phyloP scores from a whole-genome alignment of 1,140 invertebrate species.

The Cydia strobilella region DNA sequence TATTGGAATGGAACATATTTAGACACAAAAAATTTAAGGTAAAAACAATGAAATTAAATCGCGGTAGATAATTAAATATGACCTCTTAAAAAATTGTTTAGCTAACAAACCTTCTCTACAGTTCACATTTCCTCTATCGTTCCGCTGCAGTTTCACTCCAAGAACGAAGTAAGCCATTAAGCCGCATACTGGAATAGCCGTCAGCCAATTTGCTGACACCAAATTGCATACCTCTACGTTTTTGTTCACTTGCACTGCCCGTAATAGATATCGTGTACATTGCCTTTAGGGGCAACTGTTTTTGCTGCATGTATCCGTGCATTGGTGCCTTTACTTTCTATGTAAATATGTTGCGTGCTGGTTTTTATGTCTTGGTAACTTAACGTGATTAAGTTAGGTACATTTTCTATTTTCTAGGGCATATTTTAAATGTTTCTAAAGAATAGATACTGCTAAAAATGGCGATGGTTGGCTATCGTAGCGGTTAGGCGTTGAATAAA shows the following conservation, averaged over 20 bases:
- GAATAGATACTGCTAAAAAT: no score
- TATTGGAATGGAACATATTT: no score
- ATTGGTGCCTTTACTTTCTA: not conserved
- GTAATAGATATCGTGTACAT: slow-evolving; percentile 28
- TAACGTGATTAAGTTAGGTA: no score
- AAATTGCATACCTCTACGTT: slow-evolving; percentile 59
- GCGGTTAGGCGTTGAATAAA: no score
- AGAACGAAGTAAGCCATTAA: slow-evolving; percentile 54
- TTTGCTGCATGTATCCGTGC: slow-evolving; percentile 6
- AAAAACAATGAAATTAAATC: no score
- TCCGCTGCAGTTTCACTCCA: slow-evolving; percentile 43
- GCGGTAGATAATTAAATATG: no score
- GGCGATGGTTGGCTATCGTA: no score
- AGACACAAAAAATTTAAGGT: no score
- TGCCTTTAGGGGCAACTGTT: slow-evolving; percentile 8
- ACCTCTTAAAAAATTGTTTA: no score
- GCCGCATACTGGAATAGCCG: slow-evolving; percentile 75
- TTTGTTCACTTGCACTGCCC: slow-evolving; percentile 29
- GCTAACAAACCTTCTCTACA: not conserved
- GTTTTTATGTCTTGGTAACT: not conserved
- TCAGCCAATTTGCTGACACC: slow-evolving; percentile 65
- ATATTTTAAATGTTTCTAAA: no score
- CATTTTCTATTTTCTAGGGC: not conserved
- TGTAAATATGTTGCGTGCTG: not conserved
- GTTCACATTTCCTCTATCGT: not conserved